Evolutionary conservation across 2,888 invertebrate species (phyloP), one percentile per base, ranked within the genome.

Genomic region (Rhodophaea formosa): DNA sequence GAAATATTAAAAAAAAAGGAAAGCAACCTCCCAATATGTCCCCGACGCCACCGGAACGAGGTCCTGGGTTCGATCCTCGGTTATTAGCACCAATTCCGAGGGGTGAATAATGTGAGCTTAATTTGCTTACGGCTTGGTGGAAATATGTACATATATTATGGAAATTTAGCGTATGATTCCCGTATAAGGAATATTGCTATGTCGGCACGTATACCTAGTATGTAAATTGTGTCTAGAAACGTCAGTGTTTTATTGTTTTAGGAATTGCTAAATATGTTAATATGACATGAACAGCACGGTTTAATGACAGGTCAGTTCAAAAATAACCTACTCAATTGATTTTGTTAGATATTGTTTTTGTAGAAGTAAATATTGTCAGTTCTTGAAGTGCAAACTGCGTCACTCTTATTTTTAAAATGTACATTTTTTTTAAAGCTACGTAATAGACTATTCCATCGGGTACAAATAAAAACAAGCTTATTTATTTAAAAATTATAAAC

Each of bases 51-150:
- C 59, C 67, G 59, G 59, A 58, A 56, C 59, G 61, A 23, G 62
- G 67, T 62, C 61, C 59, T 54, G 64, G 71, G 70, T 74, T 75
- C 76, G 74, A 73, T 71, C 71, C 77, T 71, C 77, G 77, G 84
- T 88, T 88, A 88, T 89, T 89, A 89, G 88, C 86, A 84, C 80
- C 88, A 83, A 86, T 88, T 86, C 83, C 76, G 84, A 82, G 77
- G 88, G 89, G 88, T 88, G 88, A 87, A 88, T 88, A 86, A 88
- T 88, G 80, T 74, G 73, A 76, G 79, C 81, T 82, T 88, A 88
- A 88, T 88, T 88, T 87, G 84, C 82, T 84, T 82, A 82, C 74
- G 78, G 75, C 80, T 75, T 80, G 80, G 73, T 77, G 73, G 75
- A 80, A 77, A 76, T 85, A 86, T 86, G 84, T 80, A 79, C 79